Evolutionary conservation across 2,888 invertebrate genomes (phyloP), one percentile per base, ranked within the genome.

Genomic region (Belgica antarctica): DNA sequence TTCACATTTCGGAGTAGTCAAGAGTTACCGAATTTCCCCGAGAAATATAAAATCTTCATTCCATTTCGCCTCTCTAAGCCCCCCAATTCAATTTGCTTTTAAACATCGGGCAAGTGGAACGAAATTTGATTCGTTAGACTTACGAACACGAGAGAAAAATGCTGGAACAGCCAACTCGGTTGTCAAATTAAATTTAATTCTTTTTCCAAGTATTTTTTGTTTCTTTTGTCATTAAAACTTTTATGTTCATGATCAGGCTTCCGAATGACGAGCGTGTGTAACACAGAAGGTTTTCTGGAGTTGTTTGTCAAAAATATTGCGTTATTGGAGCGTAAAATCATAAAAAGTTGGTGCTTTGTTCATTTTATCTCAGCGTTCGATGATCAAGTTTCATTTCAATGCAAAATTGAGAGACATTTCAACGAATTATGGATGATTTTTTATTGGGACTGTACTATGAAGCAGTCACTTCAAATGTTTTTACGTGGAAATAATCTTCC

Each of bases 301-400:
- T n/a, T n/a, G n/a, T n/a, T n/a, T n/a, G n/a, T n/a, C 8, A 52
- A 17, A 7, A 47, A 46, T 46, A 47, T 66, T 46, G 28, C 28
- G 46, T 66, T 24, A 66, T 66, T 66, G 27, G 47, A 66, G 65
- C 65, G 65, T 66, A 28, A 66, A 66, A 25, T 47, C 25, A 66
- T 66, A 66, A n/a, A n/a, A n/a, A n/a, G n/a, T n/a, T n/a, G n/a
- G n/a, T n/a, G n/a, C n/a, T n/a, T n/a, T n/a, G n/a, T n/a, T n/a
- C n/a, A n/a, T n/a, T n/a, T n/a, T n/a, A n/a, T n/a, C n/a, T n/a
- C n/a, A n/a, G n/a, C n/a, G n/a, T n/a, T n/a, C n/a, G n/a, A n/a
- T n/a, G n/a, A n/a, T n/a, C n/a, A n/a, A n/a, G n/a, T n/a, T n/a
- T n/a, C n/a, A n/a, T n/a, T n/a, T n/a, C n/a, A n/a, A n/a, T n/a